A percentile compares a stretch with the other conserved stretches of the same genome.
These are phyloP conservation scores for Brachionus rubens DNA, from an alignment of 1,140 invertebrate species.

Conservation along the genomic window DNA sequence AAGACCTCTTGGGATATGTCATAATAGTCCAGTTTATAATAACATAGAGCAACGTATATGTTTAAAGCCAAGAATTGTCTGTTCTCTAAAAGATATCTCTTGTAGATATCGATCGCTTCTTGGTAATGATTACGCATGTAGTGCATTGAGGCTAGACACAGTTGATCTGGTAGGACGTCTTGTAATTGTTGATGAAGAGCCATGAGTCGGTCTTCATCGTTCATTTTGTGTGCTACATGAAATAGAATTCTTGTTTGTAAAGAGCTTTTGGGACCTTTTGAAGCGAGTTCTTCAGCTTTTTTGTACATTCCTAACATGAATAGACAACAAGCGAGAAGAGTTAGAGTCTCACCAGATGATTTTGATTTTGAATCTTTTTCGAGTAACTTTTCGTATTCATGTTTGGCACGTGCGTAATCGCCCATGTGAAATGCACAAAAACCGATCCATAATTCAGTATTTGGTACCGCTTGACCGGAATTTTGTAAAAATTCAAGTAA, in stretches of 20 bases:
- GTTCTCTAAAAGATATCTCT: conserved; percentile 77
- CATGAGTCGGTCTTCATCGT: conserved; percentile 78
- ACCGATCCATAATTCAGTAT: conserved; percentile 79
- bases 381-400: conserved; percentile 62
- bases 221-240: conserved; percentile 88
- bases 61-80: conserved; percentile 85
- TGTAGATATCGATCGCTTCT: conserved; percentile 98
- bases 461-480: conserved; percentile 64
- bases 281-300: conserved; percentile 64
- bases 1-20: conserved; percentile 76
- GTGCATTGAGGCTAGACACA: conserved; percentile 91
- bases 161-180: conserved; percentile 86
- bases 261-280: conserved; percentile 52
- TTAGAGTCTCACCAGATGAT: conserved; percentile 63
- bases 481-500: conserved; percentile 72
- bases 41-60: conserved; percentile 93
- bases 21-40: conserved; percentile 87
- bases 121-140: conserved; percentile 92
- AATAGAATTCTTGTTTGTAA: conserved; percentile 76
- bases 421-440: conserved; percentile 92
- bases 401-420: conserved; percentile 81
- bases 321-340: conserved; percentile 87
- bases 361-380: conserved; percentile 52
- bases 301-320: conserved; percentile 86
- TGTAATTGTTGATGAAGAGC: conserved; percentile 76